Base-by-base conservation (phyloP, 2,113 vertebrate species). In the Melanerpes aurifrons region DNA sequence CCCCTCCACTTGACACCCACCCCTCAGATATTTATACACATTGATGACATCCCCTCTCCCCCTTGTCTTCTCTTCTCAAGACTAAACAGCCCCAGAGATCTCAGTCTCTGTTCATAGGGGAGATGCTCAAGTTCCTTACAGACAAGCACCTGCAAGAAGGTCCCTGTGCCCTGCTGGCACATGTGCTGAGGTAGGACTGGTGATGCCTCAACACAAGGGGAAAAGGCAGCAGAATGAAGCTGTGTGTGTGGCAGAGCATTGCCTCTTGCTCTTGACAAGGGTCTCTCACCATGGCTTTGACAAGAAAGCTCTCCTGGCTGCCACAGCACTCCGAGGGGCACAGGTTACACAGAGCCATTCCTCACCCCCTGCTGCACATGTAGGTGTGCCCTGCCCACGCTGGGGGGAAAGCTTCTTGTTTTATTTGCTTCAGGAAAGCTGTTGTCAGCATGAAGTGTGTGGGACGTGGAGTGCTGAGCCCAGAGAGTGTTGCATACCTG, bases 261-360 rank as follows among this genome's bases (percentile, higher is more conserved):
- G 22, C 9, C 9, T 56, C 37, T 29, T 63, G 26, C 67, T 47
- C 37, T 29, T 6, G 15, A 7, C 0, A 0, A 87, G 31, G 3
- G 12, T 45, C 1, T 73, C 19, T 59, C 32, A 11, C 19, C 1
- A 1, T 8, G 5, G 1, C 43, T 94, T 64, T 31, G 37, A 13
- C 19, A 64, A 29, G n/a, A 74, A 59, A 67, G 43, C 20, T 61
- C 73, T 64, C 28, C 32, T 10, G 11, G 61, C 8, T 0, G 1
- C 28, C 13, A 22, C 28, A 10, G 58, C 2, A 0, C 43, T 79
- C 0, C 0, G 25, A 66, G 29, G 2, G 10, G 12, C 0, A 0
- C n/a, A 7, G 13, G 32, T 58, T 71, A 21, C 28, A 3, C 31
- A 45, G 40, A 15, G 28, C 10, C 31, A 58, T 1, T 16, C 0